Evolutionary conservation across 2,113 vertebrate species (phyloP).

Genomic region (Mormyrus iriodes): DNA sequence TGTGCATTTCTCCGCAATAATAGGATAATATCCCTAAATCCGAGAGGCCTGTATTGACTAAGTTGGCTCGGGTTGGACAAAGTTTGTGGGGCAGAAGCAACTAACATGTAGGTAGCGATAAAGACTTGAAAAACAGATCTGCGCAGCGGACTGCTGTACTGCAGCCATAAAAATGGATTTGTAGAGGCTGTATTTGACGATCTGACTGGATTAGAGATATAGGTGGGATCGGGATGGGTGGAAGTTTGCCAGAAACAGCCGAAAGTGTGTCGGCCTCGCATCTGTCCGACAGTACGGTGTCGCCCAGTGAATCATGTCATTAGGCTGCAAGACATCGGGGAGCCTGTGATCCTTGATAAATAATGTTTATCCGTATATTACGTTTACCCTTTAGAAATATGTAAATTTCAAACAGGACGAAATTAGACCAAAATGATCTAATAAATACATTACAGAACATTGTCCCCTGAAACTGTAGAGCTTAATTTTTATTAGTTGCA

Average conservation of each 20-base stretch:
- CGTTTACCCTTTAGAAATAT: not conserved
- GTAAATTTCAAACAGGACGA: not conserved
- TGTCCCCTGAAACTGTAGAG: not conserved
- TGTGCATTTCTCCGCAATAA: not conserved
- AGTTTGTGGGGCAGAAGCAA: not conserved
- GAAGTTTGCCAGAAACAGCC: not conserved
- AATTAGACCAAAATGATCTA: not conserved
- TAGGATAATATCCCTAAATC: not conserved
- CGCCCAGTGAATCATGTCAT: not conserved
- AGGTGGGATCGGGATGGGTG: not conserved
- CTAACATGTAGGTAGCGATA: not conserved
- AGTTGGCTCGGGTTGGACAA: not conserved
- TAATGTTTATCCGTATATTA: not conserved
- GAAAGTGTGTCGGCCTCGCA: not conserved
- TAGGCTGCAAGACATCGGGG: not conserved
- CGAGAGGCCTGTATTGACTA: not conserved
- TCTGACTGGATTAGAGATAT: not conserved
- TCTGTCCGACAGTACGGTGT: not conserved
- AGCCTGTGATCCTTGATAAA: not conserved
- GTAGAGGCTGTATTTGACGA: not conserved
- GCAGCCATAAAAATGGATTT: not conserved
- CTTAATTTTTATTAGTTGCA: not conserved
- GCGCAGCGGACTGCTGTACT: not conserved
- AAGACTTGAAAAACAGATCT: not conserved
- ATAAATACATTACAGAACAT: not conserved